A percentile compares a stretch with the other conserved stretches of the same genome.
Evolutionary conservation across 2,113 vertebrate species (phyloP).

Genomic region (Anoplopoma fimbria): DNA sequence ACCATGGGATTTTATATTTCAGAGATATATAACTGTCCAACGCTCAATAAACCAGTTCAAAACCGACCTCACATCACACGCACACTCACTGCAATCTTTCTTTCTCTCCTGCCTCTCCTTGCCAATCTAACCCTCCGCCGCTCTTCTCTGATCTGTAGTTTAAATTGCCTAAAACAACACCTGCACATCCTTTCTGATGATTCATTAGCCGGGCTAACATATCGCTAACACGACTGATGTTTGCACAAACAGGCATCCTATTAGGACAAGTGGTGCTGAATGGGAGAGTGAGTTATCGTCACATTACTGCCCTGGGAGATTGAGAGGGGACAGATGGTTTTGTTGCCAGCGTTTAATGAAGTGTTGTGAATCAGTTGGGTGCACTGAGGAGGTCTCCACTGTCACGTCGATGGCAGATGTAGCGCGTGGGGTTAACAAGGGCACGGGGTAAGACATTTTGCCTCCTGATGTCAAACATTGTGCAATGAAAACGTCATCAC

Average conservation of each 20-base stretch:
- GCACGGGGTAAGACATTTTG: slow-evolving; percentile 19
- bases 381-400: slow-evolving; percentile 58
- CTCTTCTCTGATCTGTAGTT: slow-evolving; percentile 15
- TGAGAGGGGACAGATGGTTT: slow-evolving; percentile 76
- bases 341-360: slow-evolving; percentile 76
- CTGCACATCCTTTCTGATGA: slow-evolving; percentile 48
- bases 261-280: slow-evolving; percentile 77
- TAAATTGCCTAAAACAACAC: slow-evolving; percentile 51
- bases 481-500: slow-evolving; percentile 18
- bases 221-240: slow-evolving; percentile 69
- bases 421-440: slow-evolving; percentile 57
- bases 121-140: neutral
- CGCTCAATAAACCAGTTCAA: slow-evolving; percentile 14
- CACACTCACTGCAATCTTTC: slow-evolving; percentile 10
- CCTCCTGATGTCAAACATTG: slow-evolving; percentile 25
- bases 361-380: slow-evolving; percentile 70
- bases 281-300: slow-evolving; percentile 76
- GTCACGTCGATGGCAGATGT: slow-evolving; percentile 39
- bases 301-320: slow-evolving; percentile 75
- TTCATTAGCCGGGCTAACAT: slow-evolving; percentile 52
- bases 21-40: slow-evolving; percentile 27
- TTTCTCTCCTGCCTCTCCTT: neutral
- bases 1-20: slow-evolving; percentile 51
- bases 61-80: neutral
- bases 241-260: slow-evolving; percentile 74